phyloP scores from a whole-genome alignment of 2,113 vertebrate genomes.

The Cervus canadensis region DNA sequence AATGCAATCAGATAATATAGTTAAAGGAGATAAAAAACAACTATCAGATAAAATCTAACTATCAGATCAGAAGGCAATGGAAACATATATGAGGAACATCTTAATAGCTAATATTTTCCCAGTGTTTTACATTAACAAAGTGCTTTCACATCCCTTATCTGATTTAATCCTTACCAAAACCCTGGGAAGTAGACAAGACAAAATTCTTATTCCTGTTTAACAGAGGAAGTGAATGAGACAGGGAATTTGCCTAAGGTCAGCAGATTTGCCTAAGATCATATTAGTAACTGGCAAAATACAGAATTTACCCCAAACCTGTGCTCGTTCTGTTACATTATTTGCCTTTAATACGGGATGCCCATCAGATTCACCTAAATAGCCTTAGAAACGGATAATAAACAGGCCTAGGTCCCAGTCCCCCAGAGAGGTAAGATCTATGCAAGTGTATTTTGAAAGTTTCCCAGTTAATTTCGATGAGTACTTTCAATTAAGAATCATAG shows the following conservation, averaged over 20 bases:
- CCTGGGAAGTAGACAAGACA: not conserved
- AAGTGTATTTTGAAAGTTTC: not conserved
- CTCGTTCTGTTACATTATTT: conserved; percentile 9
- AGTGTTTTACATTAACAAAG: conserved; percentile 2
- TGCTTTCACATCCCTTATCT: not conserved
- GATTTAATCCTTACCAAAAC: not conserved
- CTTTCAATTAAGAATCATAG: not conserved
- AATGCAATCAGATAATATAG: not conserved
- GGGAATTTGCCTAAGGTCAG: not conserved
- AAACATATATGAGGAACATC: not conserved
- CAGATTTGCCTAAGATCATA: not conserved
- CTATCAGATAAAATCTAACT: not conserved
- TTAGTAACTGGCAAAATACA: not conserved
- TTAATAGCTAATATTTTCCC: not conserved
- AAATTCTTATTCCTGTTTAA: not conserved
- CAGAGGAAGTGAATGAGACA: not conserved
- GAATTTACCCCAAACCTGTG: not conserved
- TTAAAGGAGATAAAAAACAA: not conserved
- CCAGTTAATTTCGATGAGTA: not conserved
- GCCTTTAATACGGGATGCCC: not conserved
- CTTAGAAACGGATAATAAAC: not conserved
- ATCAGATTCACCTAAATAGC: not conserved
- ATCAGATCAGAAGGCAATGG: not conserved
- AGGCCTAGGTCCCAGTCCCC: not conserved
- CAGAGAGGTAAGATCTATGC: not conserved